Base-by-base conservation (phyloP, 2,113 vertebrate genomes). In the Coreoperca whiteheadi region DNA sequence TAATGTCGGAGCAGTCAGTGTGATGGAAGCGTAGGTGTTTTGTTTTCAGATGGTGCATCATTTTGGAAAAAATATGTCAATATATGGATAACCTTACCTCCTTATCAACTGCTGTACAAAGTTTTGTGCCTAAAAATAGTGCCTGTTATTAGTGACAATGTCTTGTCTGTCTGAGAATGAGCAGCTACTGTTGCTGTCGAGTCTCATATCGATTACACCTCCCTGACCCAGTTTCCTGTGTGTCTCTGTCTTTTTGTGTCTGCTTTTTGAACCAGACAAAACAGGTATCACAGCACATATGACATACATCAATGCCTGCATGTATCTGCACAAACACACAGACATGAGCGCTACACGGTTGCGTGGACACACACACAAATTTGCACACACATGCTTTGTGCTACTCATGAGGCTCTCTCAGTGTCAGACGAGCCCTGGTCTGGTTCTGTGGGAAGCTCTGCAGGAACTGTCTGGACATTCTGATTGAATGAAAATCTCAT, bases 401-500 rank as follows among this genome's bases (percentile, higher is more conserved):
- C 48, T 20, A 18, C 68, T 79, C 48, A 48, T 65, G 32, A 8
- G 16, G 5, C 77, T 51, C 61, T 81, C 56, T 79, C 64, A 23
- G 25, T 83, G 39, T 81, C 74, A 64, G 63, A 79, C 66, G 5
- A 66, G 56, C 46, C 54, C 61, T 21, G 74, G 69, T 81, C 61
- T 77, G 66, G 54, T 71, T 86, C 81, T 34, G 73, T 74, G 83
- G 61, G 39, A 78, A 79, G 73, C 84, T 85, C 79, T 8, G 82
- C 11, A 2, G 83, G 81, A 82, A 59, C 75, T 67, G 86, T 83
- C 71, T 87, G 84, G 83, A 88, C 81, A 67, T 78, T 89, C 41
- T 83, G 87, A 82, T 73, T 83, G 80, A 88, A 72, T 54, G 28
- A 73, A 92, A 91, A 90, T 90, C 89, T 91, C 85, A 84, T 91